These are phyloP conservation scores for Sinocyclocheilus maitianheensis DNA, from an alignment of 2,113 vertebrate genomes.

Conservation along the genomic window DNA sequence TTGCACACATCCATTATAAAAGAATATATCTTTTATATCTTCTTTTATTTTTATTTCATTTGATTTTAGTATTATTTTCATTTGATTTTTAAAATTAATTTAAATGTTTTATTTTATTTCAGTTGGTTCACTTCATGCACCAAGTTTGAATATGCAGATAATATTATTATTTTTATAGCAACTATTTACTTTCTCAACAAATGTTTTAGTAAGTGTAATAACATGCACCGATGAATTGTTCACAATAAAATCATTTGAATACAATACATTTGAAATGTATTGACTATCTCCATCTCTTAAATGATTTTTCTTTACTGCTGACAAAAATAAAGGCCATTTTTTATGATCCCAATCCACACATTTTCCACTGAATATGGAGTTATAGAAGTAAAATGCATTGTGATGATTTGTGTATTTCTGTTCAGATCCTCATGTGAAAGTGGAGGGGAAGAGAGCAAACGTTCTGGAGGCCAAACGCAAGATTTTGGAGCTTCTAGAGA, in stretches of 20 bases:
- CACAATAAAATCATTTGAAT: no score
- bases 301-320: background rate
- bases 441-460: conserved; percentile 73
- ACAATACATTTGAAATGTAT: no score
- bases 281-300: background rate
- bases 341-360: background rate
- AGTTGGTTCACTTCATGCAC: no score
- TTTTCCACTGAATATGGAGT: background rate
- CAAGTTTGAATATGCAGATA: no score
- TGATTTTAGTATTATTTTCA: no score
- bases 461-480: conserved; percentile 76
- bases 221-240: background rate
- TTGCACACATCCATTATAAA: no score
- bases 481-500: conserved; percentile 78
- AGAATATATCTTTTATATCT: no score
- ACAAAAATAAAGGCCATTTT: background rate
- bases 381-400: background rate
- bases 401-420: conserved; percentile 1
- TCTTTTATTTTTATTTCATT: no score
- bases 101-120: no score
- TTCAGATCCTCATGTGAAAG: conserved; percentile 80
- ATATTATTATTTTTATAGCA: no score
- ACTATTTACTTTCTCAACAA: background rate
- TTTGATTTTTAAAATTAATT: no score
- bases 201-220: background rate